A percentile compares a stretch with the other conserved stretches of the same genome.
Conservation (phyloP, 2,113 vertebrate species). For the Gila orcuttii region DNA sequence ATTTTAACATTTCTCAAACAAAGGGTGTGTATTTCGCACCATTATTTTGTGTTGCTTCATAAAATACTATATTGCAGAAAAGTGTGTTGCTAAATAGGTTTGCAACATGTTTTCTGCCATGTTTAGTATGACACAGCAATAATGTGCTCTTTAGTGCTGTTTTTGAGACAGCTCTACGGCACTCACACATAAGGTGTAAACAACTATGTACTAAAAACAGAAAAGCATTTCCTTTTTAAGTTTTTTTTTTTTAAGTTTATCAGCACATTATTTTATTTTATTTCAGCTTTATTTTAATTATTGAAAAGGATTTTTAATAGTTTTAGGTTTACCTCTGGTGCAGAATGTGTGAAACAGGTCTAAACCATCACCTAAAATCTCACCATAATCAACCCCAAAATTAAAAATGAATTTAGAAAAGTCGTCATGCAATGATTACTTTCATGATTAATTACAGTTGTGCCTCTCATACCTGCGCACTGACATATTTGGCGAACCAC, state of each 20-base stretch:
- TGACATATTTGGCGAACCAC: slow-evolving; percentile 94
- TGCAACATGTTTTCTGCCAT: background rate
- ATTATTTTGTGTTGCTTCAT: slow-evolving; percentile 11
- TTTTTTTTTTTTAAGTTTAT: background rate
- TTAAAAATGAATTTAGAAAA: background rate
- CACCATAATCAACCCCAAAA: background rate
- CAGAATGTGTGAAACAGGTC: background rate
- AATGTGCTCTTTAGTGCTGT: background rate
- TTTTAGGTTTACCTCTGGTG: background rate
- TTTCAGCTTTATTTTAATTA: background rate
- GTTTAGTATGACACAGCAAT: background rate
- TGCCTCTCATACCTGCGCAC: slow-evolving; percentile 82
- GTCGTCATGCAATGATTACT: background rate
- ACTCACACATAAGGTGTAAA: background rate
- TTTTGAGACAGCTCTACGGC: background rate
- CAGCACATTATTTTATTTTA: background rate
- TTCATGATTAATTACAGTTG: background rate
- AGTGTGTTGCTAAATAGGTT: background rate
- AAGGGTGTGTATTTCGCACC: background rate
- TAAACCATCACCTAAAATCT: background rate
- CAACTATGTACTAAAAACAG: too few species aligned
- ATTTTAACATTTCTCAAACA: background rate
- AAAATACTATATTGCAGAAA: background rate
- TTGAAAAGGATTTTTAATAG: background rate
- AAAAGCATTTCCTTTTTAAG: too few species aligned